A percentile compares a stretch with the other conserved stretches of the same genome.
phyloP scores from a whole-genome alignment of 2,113 vertebrate genomes.

The Lates calcarifer region DNA sequence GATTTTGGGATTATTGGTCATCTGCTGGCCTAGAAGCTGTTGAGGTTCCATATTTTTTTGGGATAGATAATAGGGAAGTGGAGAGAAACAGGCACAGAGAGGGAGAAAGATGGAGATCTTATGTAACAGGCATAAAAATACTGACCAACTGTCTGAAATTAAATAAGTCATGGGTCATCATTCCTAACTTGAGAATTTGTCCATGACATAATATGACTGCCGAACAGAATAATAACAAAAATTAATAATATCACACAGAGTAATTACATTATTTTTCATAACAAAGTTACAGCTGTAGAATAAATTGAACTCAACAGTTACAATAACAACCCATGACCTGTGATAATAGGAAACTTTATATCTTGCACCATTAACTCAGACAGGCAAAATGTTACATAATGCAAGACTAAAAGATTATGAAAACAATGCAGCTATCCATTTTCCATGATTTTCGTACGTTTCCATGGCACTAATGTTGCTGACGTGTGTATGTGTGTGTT shows the following conservation, averaged over 20 bases:
- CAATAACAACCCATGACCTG: conserved; percentile 25
- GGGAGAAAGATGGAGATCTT: conserved; percentile 4
- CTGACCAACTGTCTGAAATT: conserved; percentile 10
- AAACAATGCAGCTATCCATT: background rate
- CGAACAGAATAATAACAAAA: conserved; percentile 15
- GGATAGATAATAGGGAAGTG: background rate
- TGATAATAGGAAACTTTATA: background rate
- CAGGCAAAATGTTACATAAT: background rate
- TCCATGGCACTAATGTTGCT: background rate
- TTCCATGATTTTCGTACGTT: conserved; percentile 3
- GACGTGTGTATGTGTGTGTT: conserved; percentile 21
- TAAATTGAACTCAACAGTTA: conserved; percentile 4
- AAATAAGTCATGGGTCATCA: conserved; percentile 16
- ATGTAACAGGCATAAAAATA: conserved; percentile 35
- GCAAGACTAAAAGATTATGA: background rate
- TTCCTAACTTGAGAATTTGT: conserved; percentile 9
- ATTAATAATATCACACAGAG: background rate
- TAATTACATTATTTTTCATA: conserved; percentile 26
- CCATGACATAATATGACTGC: conserved; percentile 27
- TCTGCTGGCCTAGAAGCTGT: conserved; percentile 21
- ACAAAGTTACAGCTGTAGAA: conserved; percentile 11
- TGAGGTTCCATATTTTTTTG: too few species aligned
- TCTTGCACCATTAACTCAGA: conserved; percentile 13
- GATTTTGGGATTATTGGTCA: conserved; percentile 14
- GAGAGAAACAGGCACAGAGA: background rate